Evolutionary conservation across 2,113 vertebrate genomes (phyloP).

Genomic region (Channa argus): DNA sequence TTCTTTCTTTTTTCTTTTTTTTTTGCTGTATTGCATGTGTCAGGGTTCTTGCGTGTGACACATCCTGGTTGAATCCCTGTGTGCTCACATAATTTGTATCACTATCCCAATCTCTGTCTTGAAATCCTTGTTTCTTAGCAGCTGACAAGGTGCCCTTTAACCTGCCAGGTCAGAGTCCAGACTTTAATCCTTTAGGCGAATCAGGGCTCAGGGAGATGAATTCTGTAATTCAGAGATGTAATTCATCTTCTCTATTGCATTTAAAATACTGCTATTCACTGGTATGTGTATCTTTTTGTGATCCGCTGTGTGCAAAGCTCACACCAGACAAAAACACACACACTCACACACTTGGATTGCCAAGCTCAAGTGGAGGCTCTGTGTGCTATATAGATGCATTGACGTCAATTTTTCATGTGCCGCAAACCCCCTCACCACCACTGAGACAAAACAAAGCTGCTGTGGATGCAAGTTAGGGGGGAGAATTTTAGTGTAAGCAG

Average conservation of each 20-base stretch:
- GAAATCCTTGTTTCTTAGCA: slow-evolving; percentile 36
- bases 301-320: slow-evolving; percentile 6
- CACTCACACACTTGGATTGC: not conserved
- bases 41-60: not conserved
- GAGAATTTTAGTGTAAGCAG: not conserved
- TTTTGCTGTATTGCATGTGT: not conserved
- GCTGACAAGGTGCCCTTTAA: slow-evolving; percentile 31
- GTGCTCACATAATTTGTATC: slow-evolving; percentile 39
- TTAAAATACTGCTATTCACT: not conserved
- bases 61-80: slow-evolving; percentile 34
- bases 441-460: slow-evolving; percentile 8
- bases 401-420: not conserved
- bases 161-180: not conserved
- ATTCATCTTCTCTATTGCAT: not conserved
- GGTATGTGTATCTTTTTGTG: not conserved
- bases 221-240: not conserved
- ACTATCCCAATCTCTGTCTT: slow-evolving; percentile 25
- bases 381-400: not conserved
- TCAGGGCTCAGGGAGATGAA: not conserved
- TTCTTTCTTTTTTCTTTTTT: not conserved
- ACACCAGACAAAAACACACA: not conserved
- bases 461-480: not conserved
- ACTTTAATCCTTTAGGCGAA: slow-evolving; percentile 26
- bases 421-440: slow-evolving; percentile 7
- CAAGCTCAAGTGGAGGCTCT: not conserved